These are phyloP conservation scores for Neosalanx taihuensis DNA, from an alignment of 2,797 vertebrate species.

Conservation along the genomic window DNA sequence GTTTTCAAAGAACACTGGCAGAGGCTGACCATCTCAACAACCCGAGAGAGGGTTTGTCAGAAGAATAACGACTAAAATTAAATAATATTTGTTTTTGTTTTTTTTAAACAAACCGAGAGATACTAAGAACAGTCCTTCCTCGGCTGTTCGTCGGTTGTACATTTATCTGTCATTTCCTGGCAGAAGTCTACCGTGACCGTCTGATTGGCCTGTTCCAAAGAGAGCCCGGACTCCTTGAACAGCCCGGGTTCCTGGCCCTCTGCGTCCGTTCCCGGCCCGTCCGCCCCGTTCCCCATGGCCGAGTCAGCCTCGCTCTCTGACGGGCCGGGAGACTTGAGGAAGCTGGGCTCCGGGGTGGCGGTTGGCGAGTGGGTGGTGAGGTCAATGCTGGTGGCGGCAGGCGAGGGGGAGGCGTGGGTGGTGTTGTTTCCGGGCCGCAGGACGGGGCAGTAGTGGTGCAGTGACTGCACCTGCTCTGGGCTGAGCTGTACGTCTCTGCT, in stretches of 20 bases:
- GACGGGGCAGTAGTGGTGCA: conserved; percentile 94
- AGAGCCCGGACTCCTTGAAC: conserved; percentile 79
- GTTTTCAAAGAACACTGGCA: conserved; percentile 80
- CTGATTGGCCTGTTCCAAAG: conserved; percentile 86
- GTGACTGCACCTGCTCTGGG: conserved; percentile 94
- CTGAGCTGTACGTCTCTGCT: conserved; percentile 93
- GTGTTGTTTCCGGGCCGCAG: conserved; percentile 83
- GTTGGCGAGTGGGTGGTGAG: conserved; percentile 72
- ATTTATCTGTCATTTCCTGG: conserved; percentile 99
- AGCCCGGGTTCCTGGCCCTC: conserved; percentile 73
- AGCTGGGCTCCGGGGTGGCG: conserved; percentile 80
- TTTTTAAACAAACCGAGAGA: conserved; percentile 52
- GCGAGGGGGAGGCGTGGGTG: conserved; percentile 48
- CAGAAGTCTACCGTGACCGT: conserved; percentile 98
- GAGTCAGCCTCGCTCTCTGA: conserved; percentile 71
- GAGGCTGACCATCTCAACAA: conserved; percentile 79
- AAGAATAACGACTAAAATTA: conserved; percentile 69
- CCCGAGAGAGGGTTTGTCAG: conserved; percentile 71
- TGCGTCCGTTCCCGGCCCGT: conserved; percentile 63
- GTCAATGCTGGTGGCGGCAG: conserved; percentile 82
- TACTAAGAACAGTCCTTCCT: conserved; percentile 91
- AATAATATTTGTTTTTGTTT: conserved; percentile 59
- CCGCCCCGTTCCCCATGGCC: conserved; percentile 75
- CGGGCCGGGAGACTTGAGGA: conserved; percentile 73
- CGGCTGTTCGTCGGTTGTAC: conserved; percentile 97